These are phyloP conservation scores for Pelvicachromis taeniatus DNA, from an alignment of 2,113 vertebrate species.

Conservation along the genomic window DNA sequence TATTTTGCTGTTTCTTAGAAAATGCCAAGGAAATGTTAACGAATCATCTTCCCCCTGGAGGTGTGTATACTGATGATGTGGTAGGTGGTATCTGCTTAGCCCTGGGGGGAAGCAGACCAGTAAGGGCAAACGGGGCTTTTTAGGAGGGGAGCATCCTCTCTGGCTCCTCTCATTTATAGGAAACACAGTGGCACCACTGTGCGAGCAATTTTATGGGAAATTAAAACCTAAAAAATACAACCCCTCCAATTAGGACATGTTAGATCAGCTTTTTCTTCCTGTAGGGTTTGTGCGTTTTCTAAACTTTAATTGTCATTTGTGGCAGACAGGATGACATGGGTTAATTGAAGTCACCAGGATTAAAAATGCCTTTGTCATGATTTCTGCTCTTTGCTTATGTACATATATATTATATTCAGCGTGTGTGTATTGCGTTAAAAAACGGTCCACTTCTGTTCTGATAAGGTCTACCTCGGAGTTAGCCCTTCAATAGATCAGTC, in stretches of 20 bases:
- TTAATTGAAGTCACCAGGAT: constrained; percentile 67
- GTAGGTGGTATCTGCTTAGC: neutral
- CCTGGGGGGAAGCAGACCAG: neutral
- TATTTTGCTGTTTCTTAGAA: neutral
- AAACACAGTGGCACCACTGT: neutral
- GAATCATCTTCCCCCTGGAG: neutral
- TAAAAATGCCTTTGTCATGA: constrained; percentile 52
- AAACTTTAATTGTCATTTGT: constrained; percentile 44
- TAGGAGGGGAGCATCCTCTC: neutral
- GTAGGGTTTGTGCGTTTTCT: neutral
- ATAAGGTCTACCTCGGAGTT: constrained; percentile 50
- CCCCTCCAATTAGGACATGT: neutral
- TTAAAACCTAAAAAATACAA: neutral
- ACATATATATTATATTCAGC: constrained; percentile 21
- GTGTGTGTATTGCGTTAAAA: constrained; percentile 29
- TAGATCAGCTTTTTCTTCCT: constrained; percentile 12
- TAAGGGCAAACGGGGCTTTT: neutral
- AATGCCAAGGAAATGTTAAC: neutral
- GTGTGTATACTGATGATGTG: neutral
- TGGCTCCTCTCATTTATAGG: neutral
- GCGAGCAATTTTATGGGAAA: neutral
- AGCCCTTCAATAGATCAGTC: constrained; percentile 55
- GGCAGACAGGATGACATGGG: constrained; percentile 39
- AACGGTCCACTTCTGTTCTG: constrained; percentile 4
- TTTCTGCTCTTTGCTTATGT: constrained; percentile 12